Conservation (phyloP, 2,113 vertebrate genomes). For the Pipra filicauda region DNA sequence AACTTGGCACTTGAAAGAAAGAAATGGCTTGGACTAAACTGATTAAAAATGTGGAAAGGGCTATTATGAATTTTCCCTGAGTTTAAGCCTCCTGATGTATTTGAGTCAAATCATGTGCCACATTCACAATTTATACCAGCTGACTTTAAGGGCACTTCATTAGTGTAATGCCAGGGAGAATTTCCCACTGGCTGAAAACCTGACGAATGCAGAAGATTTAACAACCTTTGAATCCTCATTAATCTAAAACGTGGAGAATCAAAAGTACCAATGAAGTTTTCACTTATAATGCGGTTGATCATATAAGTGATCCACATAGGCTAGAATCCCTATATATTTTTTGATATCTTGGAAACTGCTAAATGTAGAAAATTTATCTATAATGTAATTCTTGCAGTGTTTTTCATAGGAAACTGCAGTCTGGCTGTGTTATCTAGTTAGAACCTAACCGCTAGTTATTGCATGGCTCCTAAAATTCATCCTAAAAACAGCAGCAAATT, state of each 20-base stretch:
- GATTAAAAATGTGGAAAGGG: not conserved
- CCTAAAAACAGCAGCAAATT: not conserved
- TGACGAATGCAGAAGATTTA: not conserved
- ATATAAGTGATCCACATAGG: not conserved
- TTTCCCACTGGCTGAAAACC: not conserved
- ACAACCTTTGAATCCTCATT: not conserved
- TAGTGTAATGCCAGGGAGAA: not conserved
- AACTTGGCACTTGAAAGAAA: not conserved
- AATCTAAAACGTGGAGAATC: not conserved
- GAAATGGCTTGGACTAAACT: not conserved
- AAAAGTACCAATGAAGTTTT: not conserved
- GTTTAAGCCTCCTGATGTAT: not conserved
- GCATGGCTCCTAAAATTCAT: not conserved
- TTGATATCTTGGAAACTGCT: not conserved
- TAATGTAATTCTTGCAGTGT: not conserved
- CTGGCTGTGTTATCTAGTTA: not conserved
- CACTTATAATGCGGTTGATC: not conserved
- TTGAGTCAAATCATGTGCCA: not conserved
- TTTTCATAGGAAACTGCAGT: not conserved
- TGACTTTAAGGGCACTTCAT: slow-evolving; percentile 19
- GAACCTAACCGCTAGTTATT: not conserved
- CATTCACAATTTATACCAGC: not conserved
- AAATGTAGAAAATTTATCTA: not conserved
- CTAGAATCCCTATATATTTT: not conserved
- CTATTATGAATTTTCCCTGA: not conserved